Evolutionary conservation across 2,888 invertebrate species (phyloP), one percentile per base, ranked within the genome.

Genomic region (Hyles lineata): DNA sequence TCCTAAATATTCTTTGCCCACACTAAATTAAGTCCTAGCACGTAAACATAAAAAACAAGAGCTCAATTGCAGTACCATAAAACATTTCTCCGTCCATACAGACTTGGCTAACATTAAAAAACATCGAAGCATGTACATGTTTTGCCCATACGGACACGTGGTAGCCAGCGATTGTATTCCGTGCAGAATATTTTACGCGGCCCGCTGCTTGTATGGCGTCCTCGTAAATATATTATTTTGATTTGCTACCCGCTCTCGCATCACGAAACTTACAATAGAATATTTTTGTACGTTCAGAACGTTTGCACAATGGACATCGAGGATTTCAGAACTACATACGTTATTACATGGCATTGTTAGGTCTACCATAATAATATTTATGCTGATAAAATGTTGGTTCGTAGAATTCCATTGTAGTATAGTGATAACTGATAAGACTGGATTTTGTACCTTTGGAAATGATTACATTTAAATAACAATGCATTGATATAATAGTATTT

Each of bases 131-230:
- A 67, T 67, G 63, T 43, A 43, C 43, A 35, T 21, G 67, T 67
- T 67, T 67, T 67, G 43, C 43, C 72, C 55, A 55, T 29, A 77
- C 75, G 72, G 73, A 76, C 81, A 82, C 77, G 77, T 79, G 82
- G 79, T 78, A 74, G 77, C 76, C 74, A 77, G 74, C 79, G 77
- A 82, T 82, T 80, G 80, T 82, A 77, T 76, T 77, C 80, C 75
- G 76, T 52, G 58, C 25, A 76, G 80, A 77, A 80, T 82, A 82
- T 78, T 80, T 82, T 78, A 81, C 77, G 73, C 58, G 69, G 74
- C 74, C 50, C 76, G 78, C 63, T 76, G 78, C 75, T 76, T 70
- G 74, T 73, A 74, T 75, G 78, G 76, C 75, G 77, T 35, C 19
- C 32, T 52, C 19, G 52, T 73, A 73, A 70, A 73, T 73, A 73